A percentile compares a stretch with the other conserved stretches of the same genome.
Conservation (phyloP, 2,797 vertebrate genomes). For the Staurois parvus region DNA sequence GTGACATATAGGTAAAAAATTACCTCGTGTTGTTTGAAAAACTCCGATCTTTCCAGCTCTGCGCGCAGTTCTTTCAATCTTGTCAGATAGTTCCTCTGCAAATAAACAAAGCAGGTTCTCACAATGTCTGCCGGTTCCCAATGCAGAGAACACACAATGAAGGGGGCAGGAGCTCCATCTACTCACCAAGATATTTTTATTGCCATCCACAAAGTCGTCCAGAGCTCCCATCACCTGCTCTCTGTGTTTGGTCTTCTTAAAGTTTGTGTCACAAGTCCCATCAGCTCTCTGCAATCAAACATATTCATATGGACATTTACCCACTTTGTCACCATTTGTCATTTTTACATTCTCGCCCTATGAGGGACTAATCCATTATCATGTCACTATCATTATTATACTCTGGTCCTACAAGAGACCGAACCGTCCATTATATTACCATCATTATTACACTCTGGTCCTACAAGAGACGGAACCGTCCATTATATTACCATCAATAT, state of each 20-base stretch:
- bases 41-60: conserved; percentile 81
- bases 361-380: too few relatives aligned
- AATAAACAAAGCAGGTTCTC: not conserved
- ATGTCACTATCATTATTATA: too few relatives aligned
- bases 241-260: conserved; percentile 79
- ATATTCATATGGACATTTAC: not conserved
- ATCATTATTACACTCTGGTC: too few relatives aligned
- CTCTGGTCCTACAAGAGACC: too few relatives aligned
- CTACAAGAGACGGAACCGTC: too few relatives aligned
- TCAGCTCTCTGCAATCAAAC: conserved; percentile 64
- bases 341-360: too few relatives aligned
- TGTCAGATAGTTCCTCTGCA: conserved; percentile 74
- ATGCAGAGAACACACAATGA: not conserved
- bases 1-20: not conserved
- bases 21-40: conserved; percentile 90
- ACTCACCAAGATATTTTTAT: conserved; percentile 80
- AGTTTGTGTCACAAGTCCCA: conserved; percentile 77
- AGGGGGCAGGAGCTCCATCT: too few relatives aligned
- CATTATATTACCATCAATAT: too few relatives aligned
- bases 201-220: conserved; percentile 80
- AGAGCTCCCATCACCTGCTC: conserved; percentile 80
- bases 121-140: not conserved
- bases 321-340: not conserved
- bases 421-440: too few relatives aligned
- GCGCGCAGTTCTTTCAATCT: conserved; percentile 79